A percentile compares a stretch with the other conserved stretches of the same genome.
phyloP scores from a whole-genome alignment of 1,140 invertebrate species.

The Sitobion miscanthi region DNA sequence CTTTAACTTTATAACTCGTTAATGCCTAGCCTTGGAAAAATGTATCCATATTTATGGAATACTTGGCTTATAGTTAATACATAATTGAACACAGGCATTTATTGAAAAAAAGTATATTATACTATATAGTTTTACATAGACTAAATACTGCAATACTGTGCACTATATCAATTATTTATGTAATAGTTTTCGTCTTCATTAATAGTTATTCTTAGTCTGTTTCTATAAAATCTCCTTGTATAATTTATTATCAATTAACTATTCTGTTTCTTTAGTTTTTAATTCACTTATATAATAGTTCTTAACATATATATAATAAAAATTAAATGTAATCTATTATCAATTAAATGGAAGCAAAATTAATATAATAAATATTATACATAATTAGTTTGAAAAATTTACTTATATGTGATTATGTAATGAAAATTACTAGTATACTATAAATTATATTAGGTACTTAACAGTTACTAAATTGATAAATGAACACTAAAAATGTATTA shows the following conservation, averaged over 20 bases:
- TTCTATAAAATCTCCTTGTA: neutral
- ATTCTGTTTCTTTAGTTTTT: neutral
- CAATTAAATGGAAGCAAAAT: neutral
- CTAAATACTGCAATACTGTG: neutral
- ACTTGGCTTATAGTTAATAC: neutral
- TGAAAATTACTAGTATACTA: neutral
- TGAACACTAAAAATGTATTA: neutral
- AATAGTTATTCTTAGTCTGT: neutral
- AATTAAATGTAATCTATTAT: neutral
- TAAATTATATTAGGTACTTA: neutral
- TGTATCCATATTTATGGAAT: no score
- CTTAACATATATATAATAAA: neutral
- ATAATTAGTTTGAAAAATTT: neutral
- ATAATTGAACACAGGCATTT: neutral
- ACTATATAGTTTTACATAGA: neutral
- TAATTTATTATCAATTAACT: neutral
- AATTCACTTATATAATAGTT: neutral
- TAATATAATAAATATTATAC: neutral
- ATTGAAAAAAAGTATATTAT: neutral
- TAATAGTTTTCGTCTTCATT: neutral
- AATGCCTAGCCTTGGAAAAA: no score
- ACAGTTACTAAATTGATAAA: neutral
- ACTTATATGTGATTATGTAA: neutral
- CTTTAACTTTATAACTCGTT: no score
- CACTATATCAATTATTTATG: neutral